phyloP scores from a whole-genome alignment of 2,113 vertebrate genomes.

The Odontophorus gujanensis region DNA sequence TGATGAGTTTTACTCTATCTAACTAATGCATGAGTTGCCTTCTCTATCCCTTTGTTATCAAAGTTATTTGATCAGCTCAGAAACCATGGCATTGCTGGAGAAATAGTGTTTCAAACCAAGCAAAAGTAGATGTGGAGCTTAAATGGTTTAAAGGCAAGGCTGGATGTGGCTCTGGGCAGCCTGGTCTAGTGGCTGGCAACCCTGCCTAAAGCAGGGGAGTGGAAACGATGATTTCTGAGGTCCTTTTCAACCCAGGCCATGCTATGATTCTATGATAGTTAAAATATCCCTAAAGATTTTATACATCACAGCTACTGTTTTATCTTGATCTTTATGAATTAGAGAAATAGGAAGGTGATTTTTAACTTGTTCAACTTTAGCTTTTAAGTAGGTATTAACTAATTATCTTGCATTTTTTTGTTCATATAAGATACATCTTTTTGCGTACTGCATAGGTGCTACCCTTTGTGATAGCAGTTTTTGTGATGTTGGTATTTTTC shows the following conservation, averaged over 20 bases:
- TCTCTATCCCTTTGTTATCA: not conserved
- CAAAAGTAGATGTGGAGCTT: not conserved
- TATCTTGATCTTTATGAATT: not conserved
- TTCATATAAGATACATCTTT: not conserved
- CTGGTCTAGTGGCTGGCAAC: too few relatives aligned
- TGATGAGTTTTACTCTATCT: not conserved
- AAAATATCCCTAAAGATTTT: not conserved
- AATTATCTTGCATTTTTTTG: not conserved
- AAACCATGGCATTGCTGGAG: not conserved
- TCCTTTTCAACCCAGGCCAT: too few relatives aligned
- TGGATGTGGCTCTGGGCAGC: too few relatives aligned
- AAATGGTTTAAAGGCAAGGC: too few relatives aligned
- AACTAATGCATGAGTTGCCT: not conserved
- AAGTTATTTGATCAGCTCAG: not conserved
- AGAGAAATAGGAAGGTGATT: not conserved
- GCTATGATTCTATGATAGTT: too few relatives aligned
- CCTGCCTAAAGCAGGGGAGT: too few relatives aligned
- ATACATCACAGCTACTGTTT: not conserved
- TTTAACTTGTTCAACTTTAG: not conserved
- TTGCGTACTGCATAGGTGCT: not conserved
- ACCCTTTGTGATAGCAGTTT: not conserved
- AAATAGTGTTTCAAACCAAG: not conserved
- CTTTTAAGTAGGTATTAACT: not conserved
- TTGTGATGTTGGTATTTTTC: not conserved
- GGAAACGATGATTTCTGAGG: too few relatives aligned